phyloP scores from a whole-genome alignment of 2,888 invertebrate species.

The Amphimallon solstitiale region DNA sequence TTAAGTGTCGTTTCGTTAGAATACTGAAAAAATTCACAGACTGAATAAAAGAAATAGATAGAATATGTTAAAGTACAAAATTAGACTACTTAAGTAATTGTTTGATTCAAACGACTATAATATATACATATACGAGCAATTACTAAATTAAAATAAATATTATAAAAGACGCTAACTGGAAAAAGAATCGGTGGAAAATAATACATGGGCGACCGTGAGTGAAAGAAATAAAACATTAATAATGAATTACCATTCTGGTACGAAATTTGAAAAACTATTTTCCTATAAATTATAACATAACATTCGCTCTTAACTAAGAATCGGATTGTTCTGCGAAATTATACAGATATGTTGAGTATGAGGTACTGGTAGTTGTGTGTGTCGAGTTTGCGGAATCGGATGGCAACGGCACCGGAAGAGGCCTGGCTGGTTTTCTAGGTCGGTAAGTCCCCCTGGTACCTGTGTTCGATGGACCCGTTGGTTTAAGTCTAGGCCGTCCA shows the following conservation, averaged over 20 bases:
- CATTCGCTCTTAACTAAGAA: constrained; percentile 20
- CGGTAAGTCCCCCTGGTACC: constrained; percentile 70
- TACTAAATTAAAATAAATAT: neutral
- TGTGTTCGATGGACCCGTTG: constrained; percentile 72
- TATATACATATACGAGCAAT: neutral
- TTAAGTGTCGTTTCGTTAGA: neutral
- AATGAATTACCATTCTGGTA: no score
- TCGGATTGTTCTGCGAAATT: constrained; percentile 56
- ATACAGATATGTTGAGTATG: constrained; percentile 56
- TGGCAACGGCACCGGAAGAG: constrained; percentile 61
- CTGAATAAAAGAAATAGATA: neutral
- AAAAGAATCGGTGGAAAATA: no score
- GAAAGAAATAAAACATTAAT: neutral
- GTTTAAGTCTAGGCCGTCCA: constrained; percentile 74
- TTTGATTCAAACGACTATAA: neutral
- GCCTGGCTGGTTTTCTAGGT: constrained; percentile 67
- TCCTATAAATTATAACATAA: no score
- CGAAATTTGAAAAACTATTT: no score
- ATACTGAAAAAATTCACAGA: constrained; percentile 25
- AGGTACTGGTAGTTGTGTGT: constrained; percentile 45
- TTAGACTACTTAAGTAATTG: constrained; percentile 17
- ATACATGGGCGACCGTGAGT: no score
- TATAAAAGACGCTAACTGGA: no score
- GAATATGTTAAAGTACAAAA: constrained; percentile 3
- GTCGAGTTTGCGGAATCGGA: constrained; percentile 54